Conservation (phyloP, 2,888 invertebrate species). For the Oeneis ivallda region DNA sequence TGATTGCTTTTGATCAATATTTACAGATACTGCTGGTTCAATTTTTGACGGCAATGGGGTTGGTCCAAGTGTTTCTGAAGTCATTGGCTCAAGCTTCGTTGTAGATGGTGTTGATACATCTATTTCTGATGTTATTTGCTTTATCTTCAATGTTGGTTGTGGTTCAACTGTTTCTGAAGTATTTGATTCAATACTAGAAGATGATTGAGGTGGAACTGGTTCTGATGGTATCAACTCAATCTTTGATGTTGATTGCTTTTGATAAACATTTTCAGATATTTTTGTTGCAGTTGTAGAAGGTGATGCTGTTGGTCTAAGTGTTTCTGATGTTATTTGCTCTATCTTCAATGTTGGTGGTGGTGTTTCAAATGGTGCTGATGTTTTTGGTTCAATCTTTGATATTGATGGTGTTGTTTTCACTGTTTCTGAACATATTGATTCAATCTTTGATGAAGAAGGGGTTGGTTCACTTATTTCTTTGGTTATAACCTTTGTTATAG, state of each 20-base stretch:
- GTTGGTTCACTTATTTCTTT: background rate
- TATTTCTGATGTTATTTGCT: constrained; percentile 1
- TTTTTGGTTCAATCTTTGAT: background rate
- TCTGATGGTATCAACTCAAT: background rate
- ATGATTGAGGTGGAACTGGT: constrained; percentile 3
- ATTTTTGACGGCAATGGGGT: background rate
- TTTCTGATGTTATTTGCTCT: constrained; percentile 1
- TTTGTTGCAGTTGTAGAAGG: background rate
- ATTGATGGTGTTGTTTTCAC: constrained; percentile 36
- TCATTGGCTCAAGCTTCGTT: background rate
- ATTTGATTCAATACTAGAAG: background rate
- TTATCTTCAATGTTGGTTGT: constrained; percentile 34
- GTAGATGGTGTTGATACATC: background rate
- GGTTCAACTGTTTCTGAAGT: constrained; percentile 16
- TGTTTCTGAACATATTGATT: background rate
- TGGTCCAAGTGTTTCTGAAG: background rate
- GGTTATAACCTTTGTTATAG: background rate
- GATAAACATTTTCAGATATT: no score
- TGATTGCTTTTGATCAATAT: no score
- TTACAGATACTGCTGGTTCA: no score
- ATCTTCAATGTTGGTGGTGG: background rate
- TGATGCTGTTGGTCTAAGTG: background rate
- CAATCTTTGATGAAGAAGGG: constrained; percentile 2
- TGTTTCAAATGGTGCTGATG: background rate
- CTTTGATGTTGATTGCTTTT: background rate